Percentiles rank a stretch among this genome's conserved stretches.
Conservation (phyloP, 2,888 invertebrate species). For the Meandrusa payeni region DNA sequence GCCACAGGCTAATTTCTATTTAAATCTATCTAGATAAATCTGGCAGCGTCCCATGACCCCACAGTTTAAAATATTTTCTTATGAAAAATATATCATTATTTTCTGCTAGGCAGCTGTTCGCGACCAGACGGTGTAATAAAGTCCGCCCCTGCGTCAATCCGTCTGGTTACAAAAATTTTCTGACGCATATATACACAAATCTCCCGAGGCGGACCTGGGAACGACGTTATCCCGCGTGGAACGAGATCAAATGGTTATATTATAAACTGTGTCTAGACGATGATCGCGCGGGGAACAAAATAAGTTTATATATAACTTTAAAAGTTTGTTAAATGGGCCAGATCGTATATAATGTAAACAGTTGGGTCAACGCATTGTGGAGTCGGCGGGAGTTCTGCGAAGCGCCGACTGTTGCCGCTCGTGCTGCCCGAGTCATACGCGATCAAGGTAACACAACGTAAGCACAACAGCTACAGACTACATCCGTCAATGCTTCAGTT, state of each 20-base stretch:
- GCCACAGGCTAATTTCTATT: background rate
- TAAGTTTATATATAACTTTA: constrained; percentile 36
- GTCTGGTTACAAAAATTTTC: constrained; percentile 9
- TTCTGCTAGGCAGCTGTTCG: too few species aligned
- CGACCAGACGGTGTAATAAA: constrained; percentile 9
- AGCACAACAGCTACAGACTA: background rate
- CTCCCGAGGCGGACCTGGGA: background rate
- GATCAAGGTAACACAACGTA: constrained; percentile 27
- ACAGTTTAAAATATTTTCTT: too few species aligned
- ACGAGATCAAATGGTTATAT: constrained; percentile 3
- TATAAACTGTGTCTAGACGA: constrained; percentile 21
- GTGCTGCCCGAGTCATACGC: constrained; percentile 33
- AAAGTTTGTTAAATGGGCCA: constrained; percentile 37
- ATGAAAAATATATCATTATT: too few species aligned
- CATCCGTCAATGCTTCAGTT: too few species aligned
- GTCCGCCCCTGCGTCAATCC: constrained; percentile 15
- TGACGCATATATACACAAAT: background rate
- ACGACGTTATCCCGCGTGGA: constrained; percentile 9
- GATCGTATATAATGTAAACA: constrained; percentile 53
- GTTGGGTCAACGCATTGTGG: constrained; percentile 59
- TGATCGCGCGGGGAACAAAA: constrained; percentile 8
- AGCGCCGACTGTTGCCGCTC: constrained; percentile 35
- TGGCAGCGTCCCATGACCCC: too few species aligned
- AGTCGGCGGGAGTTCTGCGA: constrained; percentile 44
- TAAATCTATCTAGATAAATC: too few species aligned